Base-by-base conservation (phyloP, 2,888 invertebrate species). In the Acanthococcus lagerstroemiae region DNA sequence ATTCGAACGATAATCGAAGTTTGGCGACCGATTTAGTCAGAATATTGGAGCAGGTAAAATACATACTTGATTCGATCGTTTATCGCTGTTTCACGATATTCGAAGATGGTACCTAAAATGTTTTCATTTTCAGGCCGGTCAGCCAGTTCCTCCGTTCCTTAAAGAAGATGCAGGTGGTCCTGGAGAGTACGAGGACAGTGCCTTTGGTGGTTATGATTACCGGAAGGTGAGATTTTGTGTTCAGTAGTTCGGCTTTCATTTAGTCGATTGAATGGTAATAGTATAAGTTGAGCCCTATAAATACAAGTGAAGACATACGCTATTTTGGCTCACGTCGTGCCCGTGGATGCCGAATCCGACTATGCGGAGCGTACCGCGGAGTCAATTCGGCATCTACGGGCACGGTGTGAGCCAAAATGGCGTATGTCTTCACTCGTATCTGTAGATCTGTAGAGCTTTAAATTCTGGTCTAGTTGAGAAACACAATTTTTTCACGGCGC, bases 91-190 rank as follows among this genome's bases (percentile, higher is more conserved):
- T 46, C 15, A 26, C 30, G 22, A 22, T 50, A 25, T 6, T 45
- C 4, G 4, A 22, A 15, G 27, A 12, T 27, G 1, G 45, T 27
- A n/a, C 27, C n/a, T 1, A 1, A 25, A 21, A 25, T 7, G 26
- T 61, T 44, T 55, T 67, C 6, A 56, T 57, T 54, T 68, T 15
- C 52, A 89, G 74, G 89, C 94, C 0, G 82, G 82, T 0, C 93
- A 95, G 74, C 74, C 80, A 0, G 82, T 95, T 5, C 95, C 95
- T 0, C 84, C 85, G 6, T 93, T 87, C 80, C 74, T 93, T 21
- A 73, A 77, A 76, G 30, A 76, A 76, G 75, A 76, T 19, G 78
- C 79, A 0, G 76, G 75, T 12, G 77, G 77, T 22, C 78, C 74
- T 48, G 76, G 77, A 1, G 68, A 68, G 7, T 80, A 79, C 71